Conservation (phyloP, 1,140 invertebrate species). For the Solenopsis invicta region DNA sequence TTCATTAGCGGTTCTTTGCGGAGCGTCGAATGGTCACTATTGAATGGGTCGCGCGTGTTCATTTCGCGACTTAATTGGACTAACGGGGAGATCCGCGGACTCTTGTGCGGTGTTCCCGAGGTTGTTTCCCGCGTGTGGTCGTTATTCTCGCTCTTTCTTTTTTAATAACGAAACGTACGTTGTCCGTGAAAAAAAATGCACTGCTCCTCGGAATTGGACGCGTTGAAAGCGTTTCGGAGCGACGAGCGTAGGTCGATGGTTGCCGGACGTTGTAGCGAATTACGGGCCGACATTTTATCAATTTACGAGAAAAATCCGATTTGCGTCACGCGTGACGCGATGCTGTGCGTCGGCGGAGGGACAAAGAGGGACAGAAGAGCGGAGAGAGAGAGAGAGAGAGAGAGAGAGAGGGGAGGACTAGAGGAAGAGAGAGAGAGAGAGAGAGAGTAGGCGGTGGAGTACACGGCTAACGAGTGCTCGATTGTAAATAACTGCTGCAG, state of each 20-base stretch:
- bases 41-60: constrained; percentile 67
- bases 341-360: constrained; percentile 40
- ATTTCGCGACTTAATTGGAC: constrained; percentile 77
- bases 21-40: constrained; percentile 69
- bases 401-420: not conserved
- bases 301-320: constrained; percentile 80
- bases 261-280: constrained; percentile 65
- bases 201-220: constrained; percentile 20
- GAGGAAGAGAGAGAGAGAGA: constrained; percentile 21
- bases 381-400: not conserved
- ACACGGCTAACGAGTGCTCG: constrained; percentile 77
- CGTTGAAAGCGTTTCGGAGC: constrained; percentile 40
- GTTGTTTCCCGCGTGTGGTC: constrained; percentile 56
- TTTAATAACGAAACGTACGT: constrained; percentile 38
- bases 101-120: constrained; percentile 51
- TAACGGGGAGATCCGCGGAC: constrained; percentile 65
- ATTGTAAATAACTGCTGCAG: constrained; percentile 79
- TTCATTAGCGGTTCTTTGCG: constrained; percentile 74
- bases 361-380: constrained; percentile 20
- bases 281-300: constrained; percentile 79
- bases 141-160: constrained; percentile 66
- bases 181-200: constrained; percentile 34
- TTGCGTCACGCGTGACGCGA: constrained; percentile 73
- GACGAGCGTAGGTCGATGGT: constrained; percentile 63
- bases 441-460: constrained; percentile 41